Evolutionary conservation across 2,888 invertebrate genomes (phyloP), one percentile per base, ranked within the genome.

Genomic region (Drosophila imparisetae): DNA sequence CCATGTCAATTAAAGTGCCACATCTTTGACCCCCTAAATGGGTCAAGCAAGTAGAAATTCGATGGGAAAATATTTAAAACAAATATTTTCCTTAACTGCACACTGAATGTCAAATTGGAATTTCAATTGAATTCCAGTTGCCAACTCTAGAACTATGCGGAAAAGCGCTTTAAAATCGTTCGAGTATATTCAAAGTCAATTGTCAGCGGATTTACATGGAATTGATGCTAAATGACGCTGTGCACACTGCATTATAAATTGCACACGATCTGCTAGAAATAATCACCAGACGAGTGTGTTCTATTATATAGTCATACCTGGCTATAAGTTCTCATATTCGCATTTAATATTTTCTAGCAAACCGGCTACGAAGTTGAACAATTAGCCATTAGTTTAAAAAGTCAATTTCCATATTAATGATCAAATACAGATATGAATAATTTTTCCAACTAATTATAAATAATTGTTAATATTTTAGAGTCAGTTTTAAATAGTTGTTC

Each of bases 101-200:
- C 71, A 73, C 45, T 61, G 58, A 67, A 71, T 83, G 87, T 57
- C 81, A 75, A 75, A 66, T 67, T 72, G 54, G 48, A 52, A 72
- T 45, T 55, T 61, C 42, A 53, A 68, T 72, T 66, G 49, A 49
- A 55, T 53, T 60, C 18, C 24, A 50, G 36, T 32, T 32, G 2
- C 32, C 32, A 54, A 11, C 40, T 18, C 21, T 54, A 30, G 24
- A 81, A 50, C 74, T 55, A 81, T 81, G 79, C 79, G 81, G 78
- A 79, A 78, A 67, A 69, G 45, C 58, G 61, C 29, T 54, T 8
- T 15, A 42, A 52, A 67, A 29, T 68, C 64, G 30, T 34, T 50
- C 52, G n/a, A 40, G 48, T n/a, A 65, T 21, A 69, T 62, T 69
- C 72, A 81, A 78, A 72, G 81, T 69, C 72, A 72, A 77, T 77